These are phyloP conservation scores for Acrobasis consociella DNA, from an alignment of 2,888 invertebrate genomes.

Conservation along the genomic window DNA sequence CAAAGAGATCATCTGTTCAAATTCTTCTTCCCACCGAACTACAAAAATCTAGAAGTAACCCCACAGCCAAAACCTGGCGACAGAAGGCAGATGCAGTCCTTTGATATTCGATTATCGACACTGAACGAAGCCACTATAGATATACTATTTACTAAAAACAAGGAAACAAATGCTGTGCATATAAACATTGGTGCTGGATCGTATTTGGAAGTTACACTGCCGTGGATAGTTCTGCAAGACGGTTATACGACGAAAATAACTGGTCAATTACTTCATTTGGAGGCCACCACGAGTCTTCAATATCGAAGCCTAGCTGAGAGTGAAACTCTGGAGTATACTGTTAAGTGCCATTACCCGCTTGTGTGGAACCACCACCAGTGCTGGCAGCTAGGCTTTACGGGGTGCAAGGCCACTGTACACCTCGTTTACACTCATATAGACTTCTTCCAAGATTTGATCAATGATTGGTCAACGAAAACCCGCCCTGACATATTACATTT, in stretches of 20 bases:
- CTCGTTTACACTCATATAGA: constrained; percentile 97
- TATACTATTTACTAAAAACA: constrained; percentile 95
- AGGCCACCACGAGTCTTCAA: constrained; percentile 97
- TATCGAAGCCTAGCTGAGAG: constrained; percentile 96
- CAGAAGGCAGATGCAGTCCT: constrained; percentile 93
- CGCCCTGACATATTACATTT: constrained; percentile 96
- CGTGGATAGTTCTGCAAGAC: constrained; percentile 94
- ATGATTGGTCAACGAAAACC: constrained; percentile 98
- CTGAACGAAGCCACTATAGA: constrained; percentile 97
- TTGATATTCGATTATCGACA: constrained; percentile 95
- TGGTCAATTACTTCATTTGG: constrained; percentile 96
- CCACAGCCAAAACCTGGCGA: constrained; percentile 94
- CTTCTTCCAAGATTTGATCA: constrained; percentile 97
- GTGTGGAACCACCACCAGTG: constrained; percentile 98
- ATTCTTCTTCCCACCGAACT: constrained; percentile 97
- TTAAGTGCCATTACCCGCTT: constrained; percentile 94
- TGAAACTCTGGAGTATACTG: constrained; percentile 96
- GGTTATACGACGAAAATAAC: constrained; percentile 96
- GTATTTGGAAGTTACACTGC: constrained; percentile 97
- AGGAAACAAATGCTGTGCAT: constrained; percentile 98
- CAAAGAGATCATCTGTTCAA: constrained; percentile 97
- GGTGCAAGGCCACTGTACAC: constrained; percentile 96
- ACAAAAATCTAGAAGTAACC: constrained; percentile 90
- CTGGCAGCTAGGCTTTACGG: constrained; percentile 95
- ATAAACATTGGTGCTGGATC: constrained; percentile 97